phyloP scores from a whole-genome alignment of 2,888 invertebrate species.

The Clostera curtula region DNA sequence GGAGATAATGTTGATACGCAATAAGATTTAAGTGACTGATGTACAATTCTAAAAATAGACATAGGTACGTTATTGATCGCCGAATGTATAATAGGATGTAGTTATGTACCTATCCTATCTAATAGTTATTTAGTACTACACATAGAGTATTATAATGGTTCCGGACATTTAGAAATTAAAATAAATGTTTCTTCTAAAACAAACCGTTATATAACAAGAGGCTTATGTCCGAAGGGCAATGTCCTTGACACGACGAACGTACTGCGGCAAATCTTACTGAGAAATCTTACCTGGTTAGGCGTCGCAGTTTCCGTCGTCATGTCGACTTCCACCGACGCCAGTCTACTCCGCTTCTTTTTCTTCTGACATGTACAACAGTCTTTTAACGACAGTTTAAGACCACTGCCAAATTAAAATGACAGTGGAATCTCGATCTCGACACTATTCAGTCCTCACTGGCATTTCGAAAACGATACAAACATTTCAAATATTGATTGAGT shows the following conservation, averaged over 20 bases:
- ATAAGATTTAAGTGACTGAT: no score
- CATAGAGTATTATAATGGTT: no score
- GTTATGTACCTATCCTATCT: no score
- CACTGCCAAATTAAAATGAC: constrained; percentile 26
- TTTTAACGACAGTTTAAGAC: constrained; percentile 46
- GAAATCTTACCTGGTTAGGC: constrained; percentile 60
- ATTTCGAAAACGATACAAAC: constrained; percentile 26
- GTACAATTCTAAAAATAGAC: no score
- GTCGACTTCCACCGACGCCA: constrained; percentile 49
- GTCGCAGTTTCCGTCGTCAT: constrained; percentile 72
- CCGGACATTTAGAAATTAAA: no score
- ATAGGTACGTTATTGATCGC: no score
- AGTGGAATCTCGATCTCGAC: constrained; percentile 52
- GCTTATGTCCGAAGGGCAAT: constrained; percentile 33
- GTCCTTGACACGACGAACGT: constrained; percentile 39
- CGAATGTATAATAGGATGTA: no score
- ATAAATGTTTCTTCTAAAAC: constrained; percentile 3
- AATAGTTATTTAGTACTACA: no score
- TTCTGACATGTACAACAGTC: constrained; percentile 65
- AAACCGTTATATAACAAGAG: constrained; percentile 34
- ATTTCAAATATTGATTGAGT: constrained; percentile 20
- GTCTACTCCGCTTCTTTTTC: constrained; percentile 54
- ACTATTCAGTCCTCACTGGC: constrained; percentile 41
- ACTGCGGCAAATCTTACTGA: constrained; percentile 22
- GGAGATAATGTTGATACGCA: no score